These are phyloP conservation scores for Formicarius rufipectus DNA, from an alignment of 2,113 vertebrate species.

Conservation along the genomic window DNA sequence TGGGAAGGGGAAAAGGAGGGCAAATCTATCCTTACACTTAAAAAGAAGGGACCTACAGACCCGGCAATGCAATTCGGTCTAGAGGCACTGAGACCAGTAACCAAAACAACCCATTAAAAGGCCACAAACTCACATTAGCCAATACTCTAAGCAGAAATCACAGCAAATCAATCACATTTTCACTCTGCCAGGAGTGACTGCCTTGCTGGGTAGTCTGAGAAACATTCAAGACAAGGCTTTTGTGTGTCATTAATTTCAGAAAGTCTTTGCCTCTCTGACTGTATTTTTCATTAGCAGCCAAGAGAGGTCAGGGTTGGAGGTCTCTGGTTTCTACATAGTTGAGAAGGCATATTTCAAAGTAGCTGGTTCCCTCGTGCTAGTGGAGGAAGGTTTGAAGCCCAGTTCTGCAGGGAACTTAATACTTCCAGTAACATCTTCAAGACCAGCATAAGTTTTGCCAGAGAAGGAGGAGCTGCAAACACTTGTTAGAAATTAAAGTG, in stretches of 20 bases:
- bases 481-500: not conserved
- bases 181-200: not conserved
- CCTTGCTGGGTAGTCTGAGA: not conserved
- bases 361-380: not conserved
- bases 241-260: not conserved
- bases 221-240: not conserved
- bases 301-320: not conserved
- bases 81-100: not conserved
- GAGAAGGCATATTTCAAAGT: not conserved
- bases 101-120: not conserved
- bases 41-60: not conserved
- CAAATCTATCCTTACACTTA: accelerated
- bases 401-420: not conserved
- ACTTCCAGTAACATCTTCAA: not conserved
- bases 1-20: accelerated
- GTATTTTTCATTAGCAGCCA: not conserved
- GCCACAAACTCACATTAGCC: not conserved
- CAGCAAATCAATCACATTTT: not conserved
- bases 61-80: accelerated
- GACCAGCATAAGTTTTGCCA: not conserved
- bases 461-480: not conserved
- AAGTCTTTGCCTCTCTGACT: not conserved
- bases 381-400: not conserved
- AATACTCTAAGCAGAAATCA: not conserved
- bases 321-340: accelerated